Base-by-base conservation (phyloP, 2,113 vertebrate genomes). In the Aphyosemion australe region DNA sequence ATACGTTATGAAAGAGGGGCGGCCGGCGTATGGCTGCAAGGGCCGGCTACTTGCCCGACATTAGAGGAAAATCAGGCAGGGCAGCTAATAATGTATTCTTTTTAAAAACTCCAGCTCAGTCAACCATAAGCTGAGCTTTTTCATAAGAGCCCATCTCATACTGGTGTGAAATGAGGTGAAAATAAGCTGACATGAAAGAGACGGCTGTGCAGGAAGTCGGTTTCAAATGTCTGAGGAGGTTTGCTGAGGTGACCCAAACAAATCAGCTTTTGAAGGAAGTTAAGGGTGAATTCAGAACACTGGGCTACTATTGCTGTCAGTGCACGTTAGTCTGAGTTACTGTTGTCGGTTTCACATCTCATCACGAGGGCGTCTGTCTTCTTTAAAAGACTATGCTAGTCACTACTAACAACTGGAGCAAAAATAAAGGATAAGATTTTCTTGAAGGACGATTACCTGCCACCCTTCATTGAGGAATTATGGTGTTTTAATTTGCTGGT, bases 131-230 rank as follows among this genome's bases (percentile, higher is more conserved):
- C 80, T 51, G 59, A 80, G 72, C 57, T 88, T 83, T 87, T 89
- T 90, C 79, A 92, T 67, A 59, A 61, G 64, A 68, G 79, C 61
- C 77, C 84, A 63, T 90, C 83, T 82, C 84, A 71, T 65, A 88
- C 85, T 89, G 78, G 72, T 84, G 88, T 90, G 87, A 91, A 92
- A 92, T 92, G 89, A 91, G 88, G 85, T 80, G 85, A 87, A 85
- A 79, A 82, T 90, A 89, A 90, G 77, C 52, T 41, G 88, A 81
- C 83, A 79, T 84, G 69, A 85, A 88, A 87, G 84, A 87, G 78
- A 84, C 69, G 54, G 61, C 84, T 77, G 88, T 76, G 84, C 82
- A 74, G 84, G 83, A 90, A 84, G 86, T 74, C 85, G 73, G 62
- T 59, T 59, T 65, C 34, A 12, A 76, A 74, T 79, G 78, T 84